phyloP scores from a whole-genome alignment of 2,113 vertebrate genomes.

The Prochilodus magdalenae region DNA sequence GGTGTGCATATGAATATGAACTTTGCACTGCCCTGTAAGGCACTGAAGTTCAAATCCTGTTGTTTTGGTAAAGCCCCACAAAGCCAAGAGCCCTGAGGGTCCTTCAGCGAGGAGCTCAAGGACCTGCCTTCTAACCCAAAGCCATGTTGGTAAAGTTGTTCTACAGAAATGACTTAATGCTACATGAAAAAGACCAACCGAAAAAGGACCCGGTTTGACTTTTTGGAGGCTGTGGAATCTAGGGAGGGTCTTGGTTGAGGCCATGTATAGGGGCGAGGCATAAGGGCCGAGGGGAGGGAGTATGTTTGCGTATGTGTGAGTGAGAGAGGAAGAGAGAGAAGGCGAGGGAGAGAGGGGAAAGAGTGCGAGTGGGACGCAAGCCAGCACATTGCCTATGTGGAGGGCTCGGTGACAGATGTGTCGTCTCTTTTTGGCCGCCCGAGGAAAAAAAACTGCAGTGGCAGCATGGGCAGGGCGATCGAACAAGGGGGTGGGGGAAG shows the following conservation, averaged over 20 bases:
- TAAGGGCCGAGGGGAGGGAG: constrained; percentile 25
- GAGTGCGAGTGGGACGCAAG: constrained; percentile 46
- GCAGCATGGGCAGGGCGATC: constrained; percentile 18
- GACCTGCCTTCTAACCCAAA: background rate
- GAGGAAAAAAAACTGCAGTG: constrained; percentile 41
- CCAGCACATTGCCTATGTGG: constrained; percentile 37
- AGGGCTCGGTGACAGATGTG: constrained; percentile 55
- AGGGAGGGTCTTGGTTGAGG: constrained; percentile 38
- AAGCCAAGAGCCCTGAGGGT: background rate
- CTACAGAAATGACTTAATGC: background rate
- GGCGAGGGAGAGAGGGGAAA: constrained; percentile 19
- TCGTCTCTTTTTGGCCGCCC: constrained; percentile 30
- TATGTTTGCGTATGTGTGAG: constrained; percentile 39
- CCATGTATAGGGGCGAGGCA: constrained; percentile 38
- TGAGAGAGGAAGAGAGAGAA: constrained; percentile 9
- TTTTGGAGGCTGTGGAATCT: constrained; percentile 34
- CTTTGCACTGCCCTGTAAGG: background rate
- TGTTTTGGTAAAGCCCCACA: background rate
- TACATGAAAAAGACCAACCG: background rate
- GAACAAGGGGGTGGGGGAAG: background rate
- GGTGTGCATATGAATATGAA: background rate
- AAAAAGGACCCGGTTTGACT: constrained; percentile 2
- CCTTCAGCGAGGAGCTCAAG: background rate
- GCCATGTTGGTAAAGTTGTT: background rate
- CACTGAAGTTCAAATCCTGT: background rate